These are phyloP conservation scores for Bicyclus anynana DNA, from an alignment of 1,140 invertebrate species.

Conservation along the genomic window DNA sequence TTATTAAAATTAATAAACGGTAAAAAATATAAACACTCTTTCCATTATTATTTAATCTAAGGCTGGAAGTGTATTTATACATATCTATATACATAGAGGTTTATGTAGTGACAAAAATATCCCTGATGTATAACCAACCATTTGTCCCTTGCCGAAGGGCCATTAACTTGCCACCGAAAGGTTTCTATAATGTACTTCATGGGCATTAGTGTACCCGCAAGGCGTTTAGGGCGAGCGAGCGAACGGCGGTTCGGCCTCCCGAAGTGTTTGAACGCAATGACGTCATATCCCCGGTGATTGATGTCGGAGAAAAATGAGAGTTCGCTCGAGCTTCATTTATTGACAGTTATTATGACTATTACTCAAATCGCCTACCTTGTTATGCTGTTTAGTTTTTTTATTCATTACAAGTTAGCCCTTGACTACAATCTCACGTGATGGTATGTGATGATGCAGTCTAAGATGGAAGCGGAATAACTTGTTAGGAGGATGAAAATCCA, in stretches of 20 bases:
- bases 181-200: constrained; percentile 50
- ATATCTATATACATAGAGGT: constrained; percentile 11
- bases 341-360: not conserved
- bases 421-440: no score
- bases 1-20: no score
- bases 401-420: no score
- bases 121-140: constrained; percentile 35
- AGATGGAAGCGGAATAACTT: no score
- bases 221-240: constrained; percentile 43
- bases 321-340: not conserved
- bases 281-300: constrained; percentile 49
- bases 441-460: no score
- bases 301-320: constrained; percentile 28
- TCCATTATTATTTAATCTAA: no score
- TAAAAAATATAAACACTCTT: no score
- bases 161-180: constrained; percentile 53
- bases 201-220: constrained; percentile 58
- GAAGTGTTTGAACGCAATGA: constrained; percentile 40
- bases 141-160: constrained; percentile 48
- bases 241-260: constrained; percentile 36
- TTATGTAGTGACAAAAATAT: constrained; percentile 5
- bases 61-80: no score
- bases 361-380: no score
- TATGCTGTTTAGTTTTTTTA: no score
- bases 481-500: no score